Percentiles rank a stretch among this genome's conserved stretches.
Conservation (phyloP, 1,140 invertebrate species). For the Lordiphosa clarofinis region DNA sequence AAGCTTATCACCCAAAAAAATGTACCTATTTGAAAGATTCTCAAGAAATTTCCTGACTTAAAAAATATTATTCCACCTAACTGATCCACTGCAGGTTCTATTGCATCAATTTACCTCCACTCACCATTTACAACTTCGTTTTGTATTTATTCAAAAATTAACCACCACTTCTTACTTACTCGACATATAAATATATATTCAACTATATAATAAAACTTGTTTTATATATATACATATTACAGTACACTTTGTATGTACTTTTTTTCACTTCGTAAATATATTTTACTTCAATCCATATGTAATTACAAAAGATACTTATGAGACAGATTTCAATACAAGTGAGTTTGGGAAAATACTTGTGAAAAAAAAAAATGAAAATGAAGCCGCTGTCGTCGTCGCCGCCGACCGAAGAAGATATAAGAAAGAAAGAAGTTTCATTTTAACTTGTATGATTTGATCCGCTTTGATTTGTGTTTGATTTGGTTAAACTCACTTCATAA, state of each 20-base stretch:
- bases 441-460: slow-evolving; percentile 62
- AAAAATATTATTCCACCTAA: too few species aligned
- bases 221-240: slow-evolving; percentile 44
- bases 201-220: slow-evolving; percentile 37
- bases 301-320: slow-evolving; percentile 80
- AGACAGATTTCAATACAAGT: slow-evolving; percentile 80
- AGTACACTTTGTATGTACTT: slow-evolving; percentile 54
- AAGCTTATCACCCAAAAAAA: too few species aligned
- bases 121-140: slow-evolving; percentile 14
- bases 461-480: slow-evolving; percentile 67
- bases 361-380: slow-evolving; percentile 42
- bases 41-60: too few species aligned
- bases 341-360: slow-evolving; percentile 79
- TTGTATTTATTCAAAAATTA: slow-evolving; percentile 12
- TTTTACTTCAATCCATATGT: slow-evolving; percentile 46
- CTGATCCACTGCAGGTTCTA: background rate
- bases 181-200: slow-evolving; percentile 4
- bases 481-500: slow-evolving; percentile 52
- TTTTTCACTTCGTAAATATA: slow-evolving; percentile 53
- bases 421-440: slow-evolving; percentile 49
- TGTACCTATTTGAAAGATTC: too few species aligned
- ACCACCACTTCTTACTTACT: slow-evolving; percentile 20
- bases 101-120: slow-evolving; percentile 10
- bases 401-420: slow-evolving; percentile 37
- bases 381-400: slow-evolving; percentile 36